These are phyloP conservation scores for Sebastes variabilis DNA, from an alignment of 2,797 vertebrate species.

Conservation along the genomic window DNA sequence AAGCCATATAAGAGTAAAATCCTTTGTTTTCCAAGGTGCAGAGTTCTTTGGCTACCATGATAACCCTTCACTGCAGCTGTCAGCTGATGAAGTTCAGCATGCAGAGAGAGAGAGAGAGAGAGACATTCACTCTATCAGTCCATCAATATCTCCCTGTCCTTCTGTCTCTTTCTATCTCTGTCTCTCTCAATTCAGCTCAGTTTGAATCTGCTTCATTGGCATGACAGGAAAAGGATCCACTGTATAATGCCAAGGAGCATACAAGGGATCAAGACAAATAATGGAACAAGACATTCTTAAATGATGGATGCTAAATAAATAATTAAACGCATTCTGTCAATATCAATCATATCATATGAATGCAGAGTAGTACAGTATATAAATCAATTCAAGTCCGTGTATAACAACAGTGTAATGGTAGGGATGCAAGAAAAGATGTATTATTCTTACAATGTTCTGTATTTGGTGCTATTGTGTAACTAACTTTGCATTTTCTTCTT, in stretches of 20 bases:
- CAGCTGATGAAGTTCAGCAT: slow-evolving; percentile 58
- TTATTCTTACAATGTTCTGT: neutral
- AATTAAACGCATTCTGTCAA: slow-evolving; percentile 41
- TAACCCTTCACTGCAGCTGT: slow-evolving; percentile 59
- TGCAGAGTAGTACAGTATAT: neutral
- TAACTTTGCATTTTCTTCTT: neutral
- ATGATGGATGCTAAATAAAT: slow-evolving; percentile 41
- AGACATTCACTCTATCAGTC: slow-evolving; percentile 49
- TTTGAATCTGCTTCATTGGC: slow-evolving; percentile 50
- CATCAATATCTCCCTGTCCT: slow-evolving; percentile 61
- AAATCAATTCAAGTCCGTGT: neutral
- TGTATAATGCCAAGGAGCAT: slow-evolving; percentile 21
- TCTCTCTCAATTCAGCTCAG: slow-evolving; percentile 57
- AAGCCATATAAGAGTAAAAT: slow-evolving; percentile 29
- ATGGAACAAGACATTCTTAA: slow-evolving; percentile 37
- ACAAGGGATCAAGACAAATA: slow-evolving; percentile 41
- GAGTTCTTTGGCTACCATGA: slow-evolving; percentile 50
- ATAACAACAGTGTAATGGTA: neutral
- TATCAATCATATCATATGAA: slow-evolving; percentile 25
- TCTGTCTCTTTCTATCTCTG: slow-evolving; percentile 57
- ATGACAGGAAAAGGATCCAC: slow-evolving; percentile 20
- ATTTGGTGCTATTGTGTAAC: neutral
- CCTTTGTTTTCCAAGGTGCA: slow-evolving; percentile 47
- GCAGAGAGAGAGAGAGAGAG: slow-evolving; percentile 28
- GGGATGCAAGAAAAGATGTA: neutral